Base-by-base conservation (phyloP, 2,888 invertebrate genomes). In the Yponomeuta malinellus region DNA sequence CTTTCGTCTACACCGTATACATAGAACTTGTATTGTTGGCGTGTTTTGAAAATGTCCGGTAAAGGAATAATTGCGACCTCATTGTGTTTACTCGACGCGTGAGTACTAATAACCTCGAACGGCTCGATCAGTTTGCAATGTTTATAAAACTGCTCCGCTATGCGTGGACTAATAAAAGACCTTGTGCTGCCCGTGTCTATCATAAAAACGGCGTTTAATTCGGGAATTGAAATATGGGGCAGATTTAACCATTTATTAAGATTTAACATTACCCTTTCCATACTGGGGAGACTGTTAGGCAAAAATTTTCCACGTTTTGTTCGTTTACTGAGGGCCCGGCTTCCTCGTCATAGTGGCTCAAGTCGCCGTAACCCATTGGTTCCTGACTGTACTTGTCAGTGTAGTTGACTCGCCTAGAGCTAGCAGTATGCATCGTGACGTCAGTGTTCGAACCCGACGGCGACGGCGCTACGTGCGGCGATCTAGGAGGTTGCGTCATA, bases 101-200 rank as follows among this genome's bases (percentile, higher is more conserved):
- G 68, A n/a, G 68, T 68, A 48, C 48, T 68, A 43, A 48, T 15
- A 10, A 68, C 68, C 43, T 68, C 48, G 23, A 68, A 68, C 31
- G 10, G 10, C 23, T 68, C 68, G 9, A 15, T 29, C 15, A 5
- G 48, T 52, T 23, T 29, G n/a, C 10, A 48, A 10, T 68, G 12
- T 6, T 15, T 10, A 52, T 8, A 68, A 29, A 48, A 68, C n/a
- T 4, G 48, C 8, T 68, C n/a, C n/a, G 10, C 68, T 48, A 68
- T n/a, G n/a, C 15, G 15, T 2, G 48, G 48, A 48, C 48, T 68
- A n/a, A 52, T 23, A 52, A 68, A 48, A 12, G 68, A 48, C 48
- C 68, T n/a, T 48, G 48, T 23, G 48, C 68, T 68, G 4, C 48
- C 68, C 12, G 68, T 68, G 48, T 68, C 68, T 23, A 68, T 8